These are phyloP conservation scores for Microctonus aethiopoides DNA, from an alignment of 2,888 invertebrate species.

Conservation along the genomic window DNA sequence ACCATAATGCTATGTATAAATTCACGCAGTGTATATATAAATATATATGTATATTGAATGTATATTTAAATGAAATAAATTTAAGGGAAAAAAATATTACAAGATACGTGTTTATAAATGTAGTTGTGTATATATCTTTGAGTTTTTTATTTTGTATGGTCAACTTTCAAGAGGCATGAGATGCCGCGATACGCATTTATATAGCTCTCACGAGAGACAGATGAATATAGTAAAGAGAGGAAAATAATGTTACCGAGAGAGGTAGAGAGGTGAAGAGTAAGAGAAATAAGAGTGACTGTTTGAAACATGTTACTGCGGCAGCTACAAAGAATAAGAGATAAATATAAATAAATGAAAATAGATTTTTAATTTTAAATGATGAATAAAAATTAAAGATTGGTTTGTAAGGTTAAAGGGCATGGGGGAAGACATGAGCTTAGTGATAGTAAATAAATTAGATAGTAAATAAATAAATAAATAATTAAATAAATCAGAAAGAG, in stretches of 20 bases:
- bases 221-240: constrained; percentile 1
- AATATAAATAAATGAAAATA: background rate
- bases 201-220: background rate
- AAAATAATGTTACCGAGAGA: background rate
- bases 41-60: too few species aligned
- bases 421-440: too few species aligned
- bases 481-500: too few species aligned
- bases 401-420: too few species aligned
- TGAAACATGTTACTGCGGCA: background rate
- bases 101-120: constrained; percentile 16
- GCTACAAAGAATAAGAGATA: background rate
- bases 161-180: background rate
- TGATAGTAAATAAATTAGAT: too few species aligned
- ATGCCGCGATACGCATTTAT: constrained; percentile 10
- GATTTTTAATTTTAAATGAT: too few species aligned
- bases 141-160: too few species aligned
- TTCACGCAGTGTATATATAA: too few species aligned
- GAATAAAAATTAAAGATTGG: too few species aligned
- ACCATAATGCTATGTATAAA: constrained; percentile 8
- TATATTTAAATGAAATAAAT: constrained; percentile 12
- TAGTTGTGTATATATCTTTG: constrained; percentile 9
- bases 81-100: constrained; percentile 27
- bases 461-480: too few species aligned
- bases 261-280: background rate
- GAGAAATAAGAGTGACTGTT: background rate